These are phyloP conservation scores for Chrysotoxum bicinctum DNA, from an alignment of 2,888 invertebrate species.

Conservation along the genomic window DNA sequence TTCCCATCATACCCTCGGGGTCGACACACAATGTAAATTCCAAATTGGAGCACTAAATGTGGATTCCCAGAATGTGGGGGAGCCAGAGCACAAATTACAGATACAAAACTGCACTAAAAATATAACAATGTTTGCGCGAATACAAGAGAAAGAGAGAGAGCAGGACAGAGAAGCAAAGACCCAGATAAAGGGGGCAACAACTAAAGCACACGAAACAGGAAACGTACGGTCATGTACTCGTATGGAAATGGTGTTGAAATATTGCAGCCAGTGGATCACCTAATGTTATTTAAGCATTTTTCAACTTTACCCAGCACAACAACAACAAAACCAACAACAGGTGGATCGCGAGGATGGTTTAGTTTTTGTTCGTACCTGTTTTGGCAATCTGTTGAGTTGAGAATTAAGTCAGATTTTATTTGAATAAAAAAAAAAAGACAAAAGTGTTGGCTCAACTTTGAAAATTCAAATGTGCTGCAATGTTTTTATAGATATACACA, in stretches of 20 bases:
- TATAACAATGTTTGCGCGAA: conserved; percentile 2
- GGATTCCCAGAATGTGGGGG: conserved; percentile 11
- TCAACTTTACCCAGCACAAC: too few species aligned
- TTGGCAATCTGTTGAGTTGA: neutral
- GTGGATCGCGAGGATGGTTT: conserved; percentile 4
- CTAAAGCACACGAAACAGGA: conserved; percentile 50
- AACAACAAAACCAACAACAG: conserved; percentile 23
- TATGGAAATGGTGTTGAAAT: conserved; percentile 52
- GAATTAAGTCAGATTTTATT: conserved; percentile 1
- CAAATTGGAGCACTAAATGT: conserved; percentile 61
- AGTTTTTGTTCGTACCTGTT: neutral
- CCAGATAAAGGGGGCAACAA: conserved; percentile 19
- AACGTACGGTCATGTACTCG: conserved; percentile 47
- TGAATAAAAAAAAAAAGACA: neutral
- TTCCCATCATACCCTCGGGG: conserved; percentile 60
- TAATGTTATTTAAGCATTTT: conserved; percentile 54
- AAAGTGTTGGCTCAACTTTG: neutral
- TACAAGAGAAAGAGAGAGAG: neutral
- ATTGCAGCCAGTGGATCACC: conserved; percentile 46
- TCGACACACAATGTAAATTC: conserved; percentile 45
- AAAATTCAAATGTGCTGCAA: neutral
- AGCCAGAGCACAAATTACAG: neutral
- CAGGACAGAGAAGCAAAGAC: neutral
- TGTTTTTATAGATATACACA: neutral
- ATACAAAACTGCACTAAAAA: conserved; percentile 27